Conservation (phyloP, 1,140 invertebrate species). For the Anoplophora glabripennis region DNA sequence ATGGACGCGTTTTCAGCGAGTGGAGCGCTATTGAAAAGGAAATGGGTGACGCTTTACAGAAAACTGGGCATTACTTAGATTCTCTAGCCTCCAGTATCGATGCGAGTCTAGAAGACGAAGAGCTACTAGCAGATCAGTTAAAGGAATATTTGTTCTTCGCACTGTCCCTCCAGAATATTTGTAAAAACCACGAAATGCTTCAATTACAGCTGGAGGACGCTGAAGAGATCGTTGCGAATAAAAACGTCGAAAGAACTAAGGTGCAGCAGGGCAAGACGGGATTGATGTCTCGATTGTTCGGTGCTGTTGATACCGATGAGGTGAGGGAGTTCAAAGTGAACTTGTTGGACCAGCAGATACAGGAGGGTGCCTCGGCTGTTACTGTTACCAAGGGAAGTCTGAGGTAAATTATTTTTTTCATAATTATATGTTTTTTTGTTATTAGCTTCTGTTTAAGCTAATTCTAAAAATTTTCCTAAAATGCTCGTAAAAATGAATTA, state of each 20-base stretch:
- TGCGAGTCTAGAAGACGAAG: slow-evolving; percentile 75
- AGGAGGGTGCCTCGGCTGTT: slow-evolving; percentile 60
- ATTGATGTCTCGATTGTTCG: slow-evolving; percentile 71
- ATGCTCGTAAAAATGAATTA: too few species aligned
- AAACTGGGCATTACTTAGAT: slow-evolving; percentile 66
- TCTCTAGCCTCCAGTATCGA: slow-evolving; percentile 75
- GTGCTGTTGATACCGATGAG: slow-evolving; percentile 76
- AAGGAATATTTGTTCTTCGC: slow-evolving; percentile 82
- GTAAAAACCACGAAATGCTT: slow-evolving; percentile 69
- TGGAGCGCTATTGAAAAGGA: slow-evolving; percentile 82
- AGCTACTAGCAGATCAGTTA: slow-evolving; percentile 77
- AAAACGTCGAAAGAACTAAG: slow-evolving; percentile 53
- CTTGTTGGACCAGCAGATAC: slow-evolving; percentile 71
- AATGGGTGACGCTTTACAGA: slow-evolving; percentile 78
- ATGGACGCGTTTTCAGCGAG: slow-evolving; percentile 79
- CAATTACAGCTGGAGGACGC: slow-evolving; percentile 71
- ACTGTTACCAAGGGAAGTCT: slow-evolving; percentile 60
- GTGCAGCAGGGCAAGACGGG: slow-evolving; percentile 66
- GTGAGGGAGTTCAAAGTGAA: slow-evolving; percentile 70
- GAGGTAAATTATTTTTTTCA: slow-evolving; percentile 52
- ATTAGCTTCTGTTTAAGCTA: neutral
- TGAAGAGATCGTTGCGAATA: slow-evolving; percentile 59
- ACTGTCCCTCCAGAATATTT: slow-evolving; percentile 70
- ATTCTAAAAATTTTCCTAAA: too few species aligned
- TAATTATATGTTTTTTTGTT: neutral